Conservation (phyloP, 1,140 invertebrate species). For the Drosophila ironensis region DNA sequence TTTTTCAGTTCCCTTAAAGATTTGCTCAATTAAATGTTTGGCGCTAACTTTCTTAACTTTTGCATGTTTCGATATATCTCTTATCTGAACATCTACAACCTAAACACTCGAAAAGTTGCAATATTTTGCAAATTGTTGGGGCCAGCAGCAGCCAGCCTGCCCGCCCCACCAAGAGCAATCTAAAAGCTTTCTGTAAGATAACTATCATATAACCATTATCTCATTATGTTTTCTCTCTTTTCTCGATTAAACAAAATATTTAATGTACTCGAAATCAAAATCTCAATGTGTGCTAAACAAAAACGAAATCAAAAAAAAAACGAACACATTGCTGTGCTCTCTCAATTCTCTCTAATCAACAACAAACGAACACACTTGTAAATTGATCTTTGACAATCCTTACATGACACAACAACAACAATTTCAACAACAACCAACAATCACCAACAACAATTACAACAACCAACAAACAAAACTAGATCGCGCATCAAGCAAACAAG, state of each 20-base stretch:
- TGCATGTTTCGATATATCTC: conserved; percentile 70
- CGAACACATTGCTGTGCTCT: conserved; percentile 29
- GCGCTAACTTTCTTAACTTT: conserved; percentile 51
- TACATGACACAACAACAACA: conserved; percentile 58
- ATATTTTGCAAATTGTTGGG: not conserved
- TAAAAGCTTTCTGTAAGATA: conserved; percentile 61
- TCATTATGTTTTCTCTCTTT: conserved; percentile 76
- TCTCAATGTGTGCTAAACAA: conserved; percentile 76
- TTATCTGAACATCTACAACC: conserved; percentile 48
- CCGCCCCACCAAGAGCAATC: not conserved
- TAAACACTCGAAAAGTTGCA: conserved; percentile 17
- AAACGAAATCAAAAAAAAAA: conserved; percentile 30
- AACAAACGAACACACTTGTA: conserved; percentile 65
- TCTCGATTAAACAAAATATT: conserved; percentile 54
- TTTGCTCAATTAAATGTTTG: conserved; percentile 49
- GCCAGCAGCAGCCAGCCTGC: not conserved
- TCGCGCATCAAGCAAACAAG: conserved; percentile 82
- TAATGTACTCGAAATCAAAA: conserved; percentile 49
- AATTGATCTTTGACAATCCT: conserved; percentile 64
- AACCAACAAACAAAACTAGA: conserved; percentile 73
- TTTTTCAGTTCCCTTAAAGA: conserved; percentile 9
- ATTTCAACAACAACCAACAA: conserved; percentile 54
- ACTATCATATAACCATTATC: conserved; percentile 74
- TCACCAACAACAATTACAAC: conserved; percentile 47
- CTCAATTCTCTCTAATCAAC: conserved; percentile 53